Conservation (phyloP, 2,888 invertebrate genomes). For the Drosophila phalerata region DNA sequence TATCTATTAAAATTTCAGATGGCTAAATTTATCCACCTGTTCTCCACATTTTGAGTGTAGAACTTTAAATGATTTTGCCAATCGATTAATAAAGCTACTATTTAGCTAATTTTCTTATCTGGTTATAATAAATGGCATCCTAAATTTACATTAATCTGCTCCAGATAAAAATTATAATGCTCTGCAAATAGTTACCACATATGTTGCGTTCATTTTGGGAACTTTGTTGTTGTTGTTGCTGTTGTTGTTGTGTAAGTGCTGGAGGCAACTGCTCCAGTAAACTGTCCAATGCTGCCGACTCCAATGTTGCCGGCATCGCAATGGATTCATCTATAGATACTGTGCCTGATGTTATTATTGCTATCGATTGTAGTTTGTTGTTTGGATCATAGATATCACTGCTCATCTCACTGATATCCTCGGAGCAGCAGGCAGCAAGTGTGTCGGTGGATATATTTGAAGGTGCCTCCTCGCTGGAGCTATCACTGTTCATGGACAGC, state of each 20-base stretch:
- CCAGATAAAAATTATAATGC: neutral
- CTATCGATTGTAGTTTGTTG: conserved; percentile 29
- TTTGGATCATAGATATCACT: conserved; percentile 81
- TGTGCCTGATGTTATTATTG: conserved; percentile 36
- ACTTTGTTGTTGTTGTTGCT: conserved; percentile 61
- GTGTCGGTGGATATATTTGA: conserved; percentile 84
- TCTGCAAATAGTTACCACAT: conserved; percentile 59
- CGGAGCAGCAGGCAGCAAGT: conserved; percentile 80
- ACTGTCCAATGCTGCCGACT: conserved; percentile 17
- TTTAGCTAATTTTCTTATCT: neutral
- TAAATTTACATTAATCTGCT: neutral
- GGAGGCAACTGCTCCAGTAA: conserved; percentile 41
- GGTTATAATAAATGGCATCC: neutral
- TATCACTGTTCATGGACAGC: conserved; percentile 84
- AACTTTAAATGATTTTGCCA: no score
- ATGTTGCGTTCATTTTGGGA: conserved; percentile 77
- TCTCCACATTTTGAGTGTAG: no score
- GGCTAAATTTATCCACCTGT: no score
- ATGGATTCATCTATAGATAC: conserved; percentile 28
- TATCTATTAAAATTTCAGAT: no score
- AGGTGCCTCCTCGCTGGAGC: conserved; percentile 82
- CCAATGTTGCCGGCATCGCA: conserved; percentile 11
- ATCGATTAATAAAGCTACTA: neutral
- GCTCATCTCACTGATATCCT: conserved; percentile 83
- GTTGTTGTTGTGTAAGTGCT: conserved; percentile 31